Evolutionary conservation across 2,797 vertebrate species (phyloP).

Genomic region (Perodicticus potto): DNA sequence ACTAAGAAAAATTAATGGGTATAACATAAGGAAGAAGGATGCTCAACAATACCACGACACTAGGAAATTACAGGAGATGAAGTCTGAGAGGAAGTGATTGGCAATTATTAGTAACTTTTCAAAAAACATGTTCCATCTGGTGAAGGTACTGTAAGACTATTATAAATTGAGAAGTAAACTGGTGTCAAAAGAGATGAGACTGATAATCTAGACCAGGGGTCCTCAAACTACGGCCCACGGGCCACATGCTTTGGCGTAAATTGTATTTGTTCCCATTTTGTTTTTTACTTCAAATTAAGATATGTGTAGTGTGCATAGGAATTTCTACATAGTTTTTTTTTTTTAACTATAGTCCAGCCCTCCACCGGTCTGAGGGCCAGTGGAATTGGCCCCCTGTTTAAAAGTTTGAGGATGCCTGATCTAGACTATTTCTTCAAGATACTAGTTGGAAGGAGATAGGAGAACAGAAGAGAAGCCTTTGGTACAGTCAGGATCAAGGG

Average conservation of each 20-base stretch:
- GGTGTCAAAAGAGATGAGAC: background rate
- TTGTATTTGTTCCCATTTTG: too few relatives aligned
- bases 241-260: too few relatives aligned
- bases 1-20: background rate
- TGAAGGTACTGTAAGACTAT: background rate
- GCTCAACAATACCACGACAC: background rate
- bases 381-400: too few relatives aligned
- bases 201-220: background rate
- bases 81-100: background rate
- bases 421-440: background rate
- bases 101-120: background rate
- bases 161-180: background rate
- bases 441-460: background rate
- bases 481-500: background rate
- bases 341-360: too few relatives aligned
- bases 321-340: too few relatives aligned
- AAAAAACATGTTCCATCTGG: background rate
- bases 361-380: too few relatives aligned
- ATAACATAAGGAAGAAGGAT: background rate
- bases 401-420: too few relatives aligned
- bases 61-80: background rate
- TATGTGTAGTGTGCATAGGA: too few relatives aligned
- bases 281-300: too few relatives aligned
- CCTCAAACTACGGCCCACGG: too few relatives aligned
- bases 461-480: background rate